A percentile compares a stretch with the other conserved stretches of the same genome.
phyloP scores from a whole-genome alignment of 2,113 vertebrate species.

The Myodes glareolus region DNA sequence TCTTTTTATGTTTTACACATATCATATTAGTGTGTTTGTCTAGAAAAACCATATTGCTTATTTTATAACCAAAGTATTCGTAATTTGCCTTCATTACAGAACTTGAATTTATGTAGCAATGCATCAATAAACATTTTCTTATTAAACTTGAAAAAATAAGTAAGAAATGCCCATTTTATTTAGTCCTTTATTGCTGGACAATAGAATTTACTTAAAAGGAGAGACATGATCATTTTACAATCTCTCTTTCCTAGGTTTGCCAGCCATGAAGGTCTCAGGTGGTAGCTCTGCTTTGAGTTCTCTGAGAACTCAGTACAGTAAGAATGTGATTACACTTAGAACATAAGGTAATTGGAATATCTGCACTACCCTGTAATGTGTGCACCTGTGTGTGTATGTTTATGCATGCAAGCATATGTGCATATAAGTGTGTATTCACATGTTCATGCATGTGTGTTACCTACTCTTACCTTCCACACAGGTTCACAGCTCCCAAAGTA shows the following conservation, averaged over 20 bases:
- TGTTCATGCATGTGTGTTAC: no score
- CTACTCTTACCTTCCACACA: background rate
- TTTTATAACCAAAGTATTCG: background rate
- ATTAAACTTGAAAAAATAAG: background rate
- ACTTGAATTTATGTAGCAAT: background rate
- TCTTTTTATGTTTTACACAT: background rate
- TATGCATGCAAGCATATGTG: background rate
- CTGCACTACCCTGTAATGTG: background rate
- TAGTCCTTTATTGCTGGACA: background rate
- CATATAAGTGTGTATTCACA: background rate
- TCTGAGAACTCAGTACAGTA: background rate
- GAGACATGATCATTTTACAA: background rate
- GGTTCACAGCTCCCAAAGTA: background rate
- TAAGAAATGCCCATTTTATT: background rate
- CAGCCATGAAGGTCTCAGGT: background rate
- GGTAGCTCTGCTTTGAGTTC: background rate
- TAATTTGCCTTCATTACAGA: background rate
- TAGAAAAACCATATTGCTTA: background rate
- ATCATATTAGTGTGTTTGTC: background rate
- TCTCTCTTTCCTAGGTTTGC: background rate
- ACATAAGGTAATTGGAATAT: background rate
- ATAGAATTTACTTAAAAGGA: background rate
- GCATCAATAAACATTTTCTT: background rate
- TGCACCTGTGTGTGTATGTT: background rate
- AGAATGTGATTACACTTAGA: background rate